Evolutionary conservation across 2,797 vertebrate genomes (phyloP).

Genomic region (Xiphorhynchus erythropygius): DNA sequence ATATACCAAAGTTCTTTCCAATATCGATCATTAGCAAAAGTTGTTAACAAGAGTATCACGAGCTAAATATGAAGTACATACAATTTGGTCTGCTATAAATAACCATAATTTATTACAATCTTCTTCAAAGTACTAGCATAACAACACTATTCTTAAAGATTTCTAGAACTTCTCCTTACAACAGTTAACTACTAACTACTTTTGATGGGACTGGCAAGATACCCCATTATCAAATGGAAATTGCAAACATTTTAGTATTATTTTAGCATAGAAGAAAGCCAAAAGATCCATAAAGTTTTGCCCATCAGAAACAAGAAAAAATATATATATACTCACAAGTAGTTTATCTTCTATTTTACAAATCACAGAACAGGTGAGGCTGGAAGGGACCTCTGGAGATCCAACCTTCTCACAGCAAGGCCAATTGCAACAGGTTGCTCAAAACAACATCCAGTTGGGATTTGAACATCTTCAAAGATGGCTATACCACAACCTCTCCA

Average conservation of each 20-base stretch:
- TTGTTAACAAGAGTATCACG: not conserved
- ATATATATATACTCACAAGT: not conserved
- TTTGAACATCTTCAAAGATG: not conserved
- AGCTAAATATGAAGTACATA: not conserved
- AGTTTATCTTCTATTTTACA: not conserved
- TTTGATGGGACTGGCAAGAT: not conserved
- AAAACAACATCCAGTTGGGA: not conserved
- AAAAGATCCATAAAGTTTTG: not conserved
- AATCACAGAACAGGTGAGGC: not conserved
- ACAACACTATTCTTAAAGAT: accelerated
- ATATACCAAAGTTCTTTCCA: not conserved
- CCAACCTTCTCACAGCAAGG: not conserved
- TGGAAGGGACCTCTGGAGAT: not conserved
- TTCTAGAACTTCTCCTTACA: not conserved
- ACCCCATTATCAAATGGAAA: not conserved
- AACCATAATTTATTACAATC: not conserved
- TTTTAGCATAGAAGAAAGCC: not conserved
- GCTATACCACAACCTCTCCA: not conserved
- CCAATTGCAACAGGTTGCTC: not conserved
- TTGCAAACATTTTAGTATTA: not conserved
- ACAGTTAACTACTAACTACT: not conserved
- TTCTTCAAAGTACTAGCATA: not conserved
- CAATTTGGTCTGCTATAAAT: not conserved
- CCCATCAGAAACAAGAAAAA: not conserved
- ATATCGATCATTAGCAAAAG: not conserved